Percentiles rank a stretch among this genome's conserved stretches.
These are phyloP conservation scores for Reticulitermes speratus DNA, from an alignment of 1,140 invertebrate species.

Conservation along the genomic window DNA sequence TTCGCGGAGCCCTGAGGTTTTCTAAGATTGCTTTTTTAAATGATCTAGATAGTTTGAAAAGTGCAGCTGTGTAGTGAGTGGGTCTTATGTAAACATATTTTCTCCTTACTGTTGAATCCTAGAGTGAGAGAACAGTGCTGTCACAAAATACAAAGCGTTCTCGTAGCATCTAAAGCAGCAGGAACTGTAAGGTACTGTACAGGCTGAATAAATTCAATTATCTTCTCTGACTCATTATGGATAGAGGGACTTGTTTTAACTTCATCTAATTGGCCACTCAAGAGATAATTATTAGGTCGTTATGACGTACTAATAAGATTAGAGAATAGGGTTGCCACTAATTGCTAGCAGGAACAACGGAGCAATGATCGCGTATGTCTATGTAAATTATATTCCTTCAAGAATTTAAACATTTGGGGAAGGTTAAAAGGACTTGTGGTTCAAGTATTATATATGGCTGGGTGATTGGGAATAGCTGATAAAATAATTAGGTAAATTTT, in stretches of 20 bases:
- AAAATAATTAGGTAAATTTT: too few species aligned
- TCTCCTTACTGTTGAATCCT: too few species aligned
- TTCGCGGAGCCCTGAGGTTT: too few species aligned
- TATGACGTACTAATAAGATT: constrained; percentile 20
- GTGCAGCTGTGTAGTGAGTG: too few species aligned
- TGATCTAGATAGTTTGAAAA: too few species aligned
- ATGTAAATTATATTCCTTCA: neutral
- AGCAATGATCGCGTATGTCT: neutral
- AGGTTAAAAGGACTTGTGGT: neutral
- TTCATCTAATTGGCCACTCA: constrained; percentile 30
- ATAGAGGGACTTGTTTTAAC: constrained; percentile 19
- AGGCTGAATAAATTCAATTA: constrained; percentile 23
- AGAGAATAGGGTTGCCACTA: constrained; percentile 1
- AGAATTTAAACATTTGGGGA: neutral
- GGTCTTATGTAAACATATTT: too few species aligned
- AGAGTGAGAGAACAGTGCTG: too few species aligned
- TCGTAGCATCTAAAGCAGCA: neutral
- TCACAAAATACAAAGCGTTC: too few species aligned
- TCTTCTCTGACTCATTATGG: constrained; percentile 15
- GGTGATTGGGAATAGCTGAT: too few species aligned
- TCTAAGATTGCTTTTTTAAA: too few species aligned
- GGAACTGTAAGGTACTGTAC: neutral
- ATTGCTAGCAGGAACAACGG: neutral
- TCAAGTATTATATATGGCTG: too few species aligned
- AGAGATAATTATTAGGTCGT: constrained; percentile 25